phyloP scores from a whole-genome alignment of 1,140 invertebrate species.

The Drosophila elegans region DNA sequence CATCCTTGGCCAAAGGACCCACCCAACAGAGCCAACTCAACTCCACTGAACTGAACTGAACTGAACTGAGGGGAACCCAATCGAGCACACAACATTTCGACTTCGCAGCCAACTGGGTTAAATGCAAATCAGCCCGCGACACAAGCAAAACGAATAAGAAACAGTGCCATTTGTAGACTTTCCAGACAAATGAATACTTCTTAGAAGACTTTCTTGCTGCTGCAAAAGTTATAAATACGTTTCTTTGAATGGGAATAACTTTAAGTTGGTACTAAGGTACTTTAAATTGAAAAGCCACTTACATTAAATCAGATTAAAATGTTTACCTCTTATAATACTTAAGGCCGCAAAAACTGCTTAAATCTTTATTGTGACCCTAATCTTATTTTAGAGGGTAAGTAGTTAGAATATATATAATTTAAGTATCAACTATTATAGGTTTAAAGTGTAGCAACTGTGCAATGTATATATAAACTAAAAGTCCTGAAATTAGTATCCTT shows the following conservation, averaged over 20 bases:
- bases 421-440: no score
- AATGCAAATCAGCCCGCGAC: slow-evolving; percentile 58
- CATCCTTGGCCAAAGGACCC: slow-evolving; percentile 28
- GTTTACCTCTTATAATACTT: no score
- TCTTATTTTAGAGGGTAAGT: no score
- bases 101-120: slow-evolving; percentile 44
- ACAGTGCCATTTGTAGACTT: slow-evolving; percentile 10
- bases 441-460: no score
- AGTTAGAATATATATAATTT: no score
- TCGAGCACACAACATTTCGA: slow-evolving; percentile 14
- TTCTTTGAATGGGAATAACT: not conserved
- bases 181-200: slow-evolving; percentile 33
- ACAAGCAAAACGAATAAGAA: slow-evolving; percentile 6
- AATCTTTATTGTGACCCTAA: no score
- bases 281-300: no score
- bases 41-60: not conserved
- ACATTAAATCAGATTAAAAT: no score
- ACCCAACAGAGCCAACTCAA: slow-evolving; percentile 15
- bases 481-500: no score
- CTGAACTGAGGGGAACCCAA: not conserved
- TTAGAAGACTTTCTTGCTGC: slow-evolving; percentile 6
- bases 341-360: no score
- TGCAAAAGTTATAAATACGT: not conserved
- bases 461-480: no score
- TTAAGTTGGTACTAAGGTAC: no score